phyloP scores from a whole-genome alignment of 2,888 invertebrate species.

The Sylvicola cinctus region DNA sequence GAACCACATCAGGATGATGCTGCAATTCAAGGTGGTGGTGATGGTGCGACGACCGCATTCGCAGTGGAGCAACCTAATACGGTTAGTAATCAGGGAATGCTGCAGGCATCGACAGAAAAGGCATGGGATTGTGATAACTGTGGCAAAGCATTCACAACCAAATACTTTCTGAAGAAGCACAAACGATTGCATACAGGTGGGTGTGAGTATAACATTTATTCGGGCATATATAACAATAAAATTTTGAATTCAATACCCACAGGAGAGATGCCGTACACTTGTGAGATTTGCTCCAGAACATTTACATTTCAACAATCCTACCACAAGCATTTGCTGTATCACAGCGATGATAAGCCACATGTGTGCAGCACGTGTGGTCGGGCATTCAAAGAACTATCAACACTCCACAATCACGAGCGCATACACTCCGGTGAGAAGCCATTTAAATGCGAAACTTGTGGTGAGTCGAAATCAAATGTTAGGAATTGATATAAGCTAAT shows the following conservation, averaged over 20 bases:
- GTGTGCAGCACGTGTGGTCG: slow-evolving; percentile 56
- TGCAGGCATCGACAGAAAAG: slow-evolving; percentile 37
- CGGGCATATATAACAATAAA: not conserved
- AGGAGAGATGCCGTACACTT: slow-evolving; percentile 77
- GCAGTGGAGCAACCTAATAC: not conserved
- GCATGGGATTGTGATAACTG: slow-evolving; percentile 77
- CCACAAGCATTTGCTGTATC: slow-evolving; percentile 72
- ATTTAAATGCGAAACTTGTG: slow-evolving; percentile 71
- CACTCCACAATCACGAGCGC: slow-evolving; percentile 67
- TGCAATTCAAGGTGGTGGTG: not conserved
- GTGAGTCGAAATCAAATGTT: slow-evolving; percentile 33
- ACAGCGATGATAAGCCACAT: slow-evolving; percentile 67
- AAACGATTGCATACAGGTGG: slow-evolving; percentile 65
- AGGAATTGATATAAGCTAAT: too few species aligned
- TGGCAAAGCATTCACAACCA: slow-evolving; percentile 66
- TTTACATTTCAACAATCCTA: slow-evolving; percentile 83
- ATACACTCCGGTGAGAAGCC: slow-evolving; percentile 59
- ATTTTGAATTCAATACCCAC: slow-evolving; percentile 14
- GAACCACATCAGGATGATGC: not conserved
- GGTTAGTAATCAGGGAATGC: slow-evolving; percentile 10
- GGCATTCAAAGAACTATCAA: slow-evolving; percentile 70
- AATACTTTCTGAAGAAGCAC: slow-evolving; percentile 76
- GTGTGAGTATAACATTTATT: slow-evolving; percentile 22
- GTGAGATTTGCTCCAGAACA: slow-evolving; percentile 59
- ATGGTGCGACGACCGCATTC: not conserved